Base-by-base conservation (phyloP, 2,113 vertebrate genomes). In the Eubucco bourcierii region DNA sequence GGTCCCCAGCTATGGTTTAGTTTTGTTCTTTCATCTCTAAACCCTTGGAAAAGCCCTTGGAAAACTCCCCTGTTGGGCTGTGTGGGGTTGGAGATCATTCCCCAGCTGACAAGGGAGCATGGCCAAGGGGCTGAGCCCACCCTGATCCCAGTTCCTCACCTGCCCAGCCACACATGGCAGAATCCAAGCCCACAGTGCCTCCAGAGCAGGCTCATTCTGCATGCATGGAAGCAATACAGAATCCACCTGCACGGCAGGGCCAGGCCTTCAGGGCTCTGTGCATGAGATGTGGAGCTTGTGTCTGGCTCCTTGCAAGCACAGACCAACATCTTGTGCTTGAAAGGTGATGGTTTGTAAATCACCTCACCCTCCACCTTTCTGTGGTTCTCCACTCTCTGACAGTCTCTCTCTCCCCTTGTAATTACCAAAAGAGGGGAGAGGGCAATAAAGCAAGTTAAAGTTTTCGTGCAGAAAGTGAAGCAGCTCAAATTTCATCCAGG, bases 381-480 rank as follows among this genome's bases (percentile, higher is more conserved):
- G 5, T 58, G 50, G 61, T 31, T 82, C 33, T 81, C 37, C 11
- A 4, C 37, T 78, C 50, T 61, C 84, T 80, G 80, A 71, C 21
- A 59, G 56, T 7, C 60, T 82, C 61, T 84, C 90, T 84, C 90
- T 88, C 66, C 81, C 31, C 8, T 37, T 28, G 46, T 63, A 87
- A 90, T 83, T 80, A 87, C 79, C 91, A 74, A 77, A 88, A 52
- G 50, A 9, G 39, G 1, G 12, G 34, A 55, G 70, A 29, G 58
- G 24, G 15, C 23, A 50, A 44, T 1, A 33, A 31, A 2, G 17
- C 16, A 47, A 91, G 24, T 15, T 34, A 17, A 90, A 86, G 56
- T 77, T 90, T 67, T 88, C 73, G 86, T n/a, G 70, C 65, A 93
- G 82, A 96, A 92, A 88, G 56, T 31, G 80, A 91, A 90, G 87